Evolutionary conservation across 1,140 invertebrate genomes (phyloP).

Genomic region (Trichomalopsis sarcophagae): DNA sequence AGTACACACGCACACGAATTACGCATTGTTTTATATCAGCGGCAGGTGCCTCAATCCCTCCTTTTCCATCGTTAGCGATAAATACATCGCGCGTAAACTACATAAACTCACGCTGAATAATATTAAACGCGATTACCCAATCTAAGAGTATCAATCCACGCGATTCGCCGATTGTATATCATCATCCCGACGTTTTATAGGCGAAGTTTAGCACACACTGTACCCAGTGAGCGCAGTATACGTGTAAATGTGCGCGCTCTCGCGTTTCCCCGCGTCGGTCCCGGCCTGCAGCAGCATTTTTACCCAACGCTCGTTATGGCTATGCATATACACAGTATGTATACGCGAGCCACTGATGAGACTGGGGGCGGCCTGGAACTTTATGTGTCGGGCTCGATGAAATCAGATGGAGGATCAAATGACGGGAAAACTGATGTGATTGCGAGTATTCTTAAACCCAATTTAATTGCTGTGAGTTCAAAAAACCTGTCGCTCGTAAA

Average conservation of each 20-base stretch:
- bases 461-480: no score
- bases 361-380: not conserved
- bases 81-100: constrained; percentile 6
- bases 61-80: not conserved
- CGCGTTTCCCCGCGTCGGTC: not conserved
- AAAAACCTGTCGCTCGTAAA: not conserved
- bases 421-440: not conserved
- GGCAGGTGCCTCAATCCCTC: not conserved
- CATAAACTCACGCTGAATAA: not conserved
- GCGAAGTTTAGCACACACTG: not conserved
- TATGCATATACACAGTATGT: not conserved
- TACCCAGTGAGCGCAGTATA: not conserved
- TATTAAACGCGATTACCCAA: not conserved
- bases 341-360: not conserved
- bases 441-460: not conserved
- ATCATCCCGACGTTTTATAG: constrained; percentile 14
- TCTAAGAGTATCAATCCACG: constrained; percentile 15
- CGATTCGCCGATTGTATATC: constrained; percentile 14
- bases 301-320: not conserved
- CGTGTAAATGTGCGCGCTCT: not conserved
- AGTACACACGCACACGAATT: no score
- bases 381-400: not conserved
- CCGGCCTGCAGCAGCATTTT: not conserved
- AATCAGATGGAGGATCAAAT: not conserved
- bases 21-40: not conserved